A percentile compares a stretch with the other conserved stretches of the same genome.
Evolutionary conservation across 2,888 invertebrate species (phyloP).

Genomic region (Teleogryllus oceanicus): DNA sequence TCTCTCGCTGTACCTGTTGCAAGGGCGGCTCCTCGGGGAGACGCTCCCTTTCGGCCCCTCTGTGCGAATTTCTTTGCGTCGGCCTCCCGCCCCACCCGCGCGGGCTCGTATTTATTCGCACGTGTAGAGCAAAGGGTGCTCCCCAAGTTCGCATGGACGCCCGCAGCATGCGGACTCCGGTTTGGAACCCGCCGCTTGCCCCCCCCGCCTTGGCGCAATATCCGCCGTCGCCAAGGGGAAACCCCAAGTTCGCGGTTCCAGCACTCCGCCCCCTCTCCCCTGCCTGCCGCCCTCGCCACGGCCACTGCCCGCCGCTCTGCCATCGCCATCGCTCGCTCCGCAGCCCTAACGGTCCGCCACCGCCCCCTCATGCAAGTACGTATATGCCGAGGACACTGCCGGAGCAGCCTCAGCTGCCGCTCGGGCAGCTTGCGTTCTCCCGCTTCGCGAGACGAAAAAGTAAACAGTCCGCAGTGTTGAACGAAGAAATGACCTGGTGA

Average conservation of each 20-base stretch:
- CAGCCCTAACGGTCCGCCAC: constrained; percentile 4
- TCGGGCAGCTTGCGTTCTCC: no score
- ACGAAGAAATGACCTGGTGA: no score
- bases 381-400: neutral
- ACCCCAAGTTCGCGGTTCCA: neutral
- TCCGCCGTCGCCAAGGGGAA: neutral
- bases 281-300: neutral
- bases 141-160: neutral
- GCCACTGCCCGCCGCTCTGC: neutral
- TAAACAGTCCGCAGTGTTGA: no score
- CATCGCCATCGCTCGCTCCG: neutral
- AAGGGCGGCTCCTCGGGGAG: neutral
- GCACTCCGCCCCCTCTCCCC: neutral
- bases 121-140: neutral
- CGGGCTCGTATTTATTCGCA: neutral
- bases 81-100: neutral
- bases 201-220: neutral
- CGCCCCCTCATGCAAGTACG: neutral
- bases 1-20: no score
- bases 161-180: neutral
- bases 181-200: neutral
- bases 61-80: neutral
- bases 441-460: no score
- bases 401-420: neutral
- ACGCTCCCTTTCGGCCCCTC: neutral